phyloP scores from a whole-genome alignment of 1,140 invertebrate species.

The Dendrolimus kikuchii region DNA sequence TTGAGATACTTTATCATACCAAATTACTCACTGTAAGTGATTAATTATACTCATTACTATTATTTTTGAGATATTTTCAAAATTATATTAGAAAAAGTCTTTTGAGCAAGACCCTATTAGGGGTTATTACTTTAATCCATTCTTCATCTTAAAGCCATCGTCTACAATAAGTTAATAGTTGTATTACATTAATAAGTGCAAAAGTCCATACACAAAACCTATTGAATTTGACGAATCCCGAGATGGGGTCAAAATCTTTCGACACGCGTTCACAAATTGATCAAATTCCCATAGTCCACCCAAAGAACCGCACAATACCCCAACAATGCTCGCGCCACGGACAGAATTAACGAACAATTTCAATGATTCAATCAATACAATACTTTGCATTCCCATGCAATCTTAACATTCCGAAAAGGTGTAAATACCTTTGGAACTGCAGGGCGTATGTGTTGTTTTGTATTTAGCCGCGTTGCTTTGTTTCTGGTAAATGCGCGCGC shows the following conservation, averaged over 20 bases:
- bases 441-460: no score
- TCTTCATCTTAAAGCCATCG: no score
- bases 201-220: slow-evolving; percentile 33
- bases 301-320: slow-evolving; percentile 41
- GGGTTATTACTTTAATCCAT: no score
- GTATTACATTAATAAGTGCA: slow-evolving; percentile 18
- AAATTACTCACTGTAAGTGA: no score
- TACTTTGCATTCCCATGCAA: slow-evolving; percentile 60
- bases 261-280: slow-evolving; percentile 63
- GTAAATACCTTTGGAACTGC: no score
- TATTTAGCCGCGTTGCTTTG: slow-evolving; percentile 30
- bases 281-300: slow-evolving; percentile 58
- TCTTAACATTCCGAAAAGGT: slow-evolving; percentile 17
- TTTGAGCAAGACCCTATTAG: no score
- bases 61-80: no score
- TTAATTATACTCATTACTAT: no score
- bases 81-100: no score
- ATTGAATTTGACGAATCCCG: slow-evolving; percentile 31
- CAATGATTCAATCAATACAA: slow-evolving; percentile 67
- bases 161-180: slow-evolving; percentile 47
- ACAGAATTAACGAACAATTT: slow-evolving; percentile 48
- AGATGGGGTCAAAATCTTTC: slow-evolving; percentile 42
- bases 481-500: slow-evolving; percentile 36
- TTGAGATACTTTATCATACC: no score
- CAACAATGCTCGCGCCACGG: slow-evolving; percentile 27